Evolutionary conservation across 2,797 vertebrate species (phyloP), one percentile per base, ranked within the genome.

Genomic region (Chelmon rostratus): DNA sequence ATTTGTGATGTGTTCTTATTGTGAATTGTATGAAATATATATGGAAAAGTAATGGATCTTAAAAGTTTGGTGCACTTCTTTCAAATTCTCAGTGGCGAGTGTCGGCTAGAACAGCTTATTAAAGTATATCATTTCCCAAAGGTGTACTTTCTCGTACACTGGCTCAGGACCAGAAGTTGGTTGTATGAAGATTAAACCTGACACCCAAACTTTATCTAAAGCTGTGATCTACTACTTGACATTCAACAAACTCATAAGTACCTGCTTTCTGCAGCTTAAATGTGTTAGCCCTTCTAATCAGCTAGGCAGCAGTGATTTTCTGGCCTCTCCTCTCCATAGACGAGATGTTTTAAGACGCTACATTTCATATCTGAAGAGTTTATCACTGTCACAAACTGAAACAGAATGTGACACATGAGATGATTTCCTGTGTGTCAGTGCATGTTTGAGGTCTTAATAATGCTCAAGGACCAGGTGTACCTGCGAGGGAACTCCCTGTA

Each of bases 401-500:
- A 42, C 18, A 54, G 35, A 83, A 67, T 66, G 66, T 33, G 76
- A 81, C 57, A 88, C 50, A 52, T 77, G 65, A 86, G 70, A 59
- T 64, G 28, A 40, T 40, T 21, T 42, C 66, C 76, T 72, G 28
- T 75, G 53, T 68, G 70, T 82, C 53, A 73, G 49, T n/a, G 38
- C 57, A 49, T 50, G 15, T 63, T 44, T 16, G 58, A 46, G 42
- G n/a, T 5, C 0, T 62, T 69, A 54, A 68, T 79, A 71, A 83
- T 59, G 71, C 68, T 73, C 5, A 19, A 70, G 81, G 64, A 90
- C 68, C 19, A 0, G 53, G 62, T 68, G 87, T 89, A 69, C 74
- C 85, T 77, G 68, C 54, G 54, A 54, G 61, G 40, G 12, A 82
- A 76, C 54, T 88, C 85, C 87, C 87, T 76, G 83, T 68, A 73